Conservation (phyloP, 2,797 vertebrate genomes). For the Menidia menidia region DNA sequence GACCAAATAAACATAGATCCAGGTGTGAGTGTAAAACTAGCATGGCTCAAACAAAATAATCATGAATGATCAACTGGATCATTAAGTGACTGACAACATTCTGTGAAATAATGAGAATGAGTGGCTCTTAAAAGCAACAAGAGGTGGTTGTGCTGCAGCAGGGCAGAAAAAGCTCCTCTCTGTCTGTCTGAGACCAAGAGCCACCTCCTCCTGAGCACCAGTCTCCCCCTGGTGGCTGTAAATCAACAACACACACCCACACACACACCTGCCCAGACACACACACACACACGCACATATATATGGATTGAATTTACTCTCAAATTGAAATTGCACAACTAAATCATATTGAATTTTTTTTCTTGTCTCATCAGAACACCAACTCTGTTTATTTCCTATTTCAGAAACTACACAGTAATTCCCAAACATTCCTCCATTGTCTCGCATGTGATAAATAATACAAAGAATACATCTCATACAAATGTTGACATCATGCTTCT, state of each 20-base stretch:
- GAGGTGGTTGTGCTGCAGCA: constrained; percentile 46
- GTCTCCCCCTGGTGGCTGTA: constrained; percentile 55
- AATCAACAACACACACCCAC: constrained; percentile 14
- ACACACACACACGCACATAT: neutral
- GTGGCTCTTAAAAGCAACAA: constrained; percentile 52
- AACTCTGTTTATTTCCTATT: constrained; percentile 1
- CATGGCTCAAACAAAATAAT: constrained; percentile 9
- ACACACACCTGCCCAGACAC: neutral
- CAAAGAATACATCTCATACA: no score
- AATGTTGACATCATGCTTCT: constrained; percentile 12
- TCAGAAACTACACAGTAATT: neutral
- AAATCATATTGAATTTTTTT: neutral
- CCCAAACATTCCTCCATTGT: neutral
- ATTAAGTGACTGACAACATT: constrained; percentile 18
- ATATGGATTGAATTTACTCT: no score
- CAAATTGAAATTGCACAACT: no score
- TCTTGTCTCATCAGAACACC: constrained; percentile 3
- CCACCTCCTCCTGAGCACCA: constrained; percentile 48
- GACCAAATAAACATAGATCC: constrained; percentile 1
- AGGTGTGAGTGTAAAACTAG: constrained; percentile 26
- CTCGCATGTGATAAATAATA: constrained; percentile 3
- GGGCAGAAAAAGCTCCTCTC: constrained; percentile 58
- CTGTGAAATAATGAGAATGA: neutral
- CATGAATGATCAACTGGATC: constrained; percentile 2
- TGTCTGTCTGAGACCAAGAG: constrained; percentile 59